Evolutionary conservation across 2,797 vertebrate species (phyloP).

Genomic region (Gymnodraco acuticeps): DNA sequence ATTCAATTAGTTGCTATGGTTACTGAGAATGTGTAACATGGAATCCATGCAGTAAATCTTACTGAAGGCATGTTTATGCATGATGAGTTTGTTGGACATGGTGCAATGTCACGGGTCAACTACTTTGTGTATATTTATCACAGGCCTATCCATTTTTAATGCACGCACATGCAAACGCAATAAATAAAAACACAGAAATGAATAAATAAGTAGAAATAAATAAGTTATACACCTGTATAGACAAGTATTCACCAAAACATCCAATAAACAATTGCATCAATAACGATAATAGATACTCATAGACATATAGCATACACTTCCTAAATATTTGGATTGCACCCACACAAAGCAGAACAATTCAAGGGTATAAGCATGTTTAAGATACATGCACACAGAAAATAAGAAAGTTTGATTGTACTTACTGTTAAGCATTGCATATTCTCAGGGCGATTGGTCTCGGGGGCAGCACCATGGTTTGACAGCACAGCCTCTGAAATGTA

Average conservation of each 20-base stretch:
- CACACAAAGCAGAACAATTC: slow-evolving; percentile 15
- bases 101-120: slow-evolving; percentile 62
- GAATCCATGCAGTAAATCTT: slow-evolving; percentile 61
- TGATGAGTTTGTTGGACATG: slow-evolving; percentile 63
- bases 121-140: slow-evolving; percentile 38
- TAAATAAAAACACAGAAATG: slow-evolving; percentile 2
- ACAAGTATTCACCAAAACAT: slow-evolving; percentile 6
- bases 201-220: background rate
- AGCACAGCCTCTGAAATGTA: slow-evolving; percentile 85
- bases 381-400: slow-evolving; percentile 15
- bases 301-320: background rate
- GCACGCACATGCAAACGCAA: slow-evolving; percentile 21
- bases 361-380: background rate
- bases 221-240: background rate
- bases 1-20: slow-evolving; percentile 73
- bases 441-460: slow-evolving; percentile 78
- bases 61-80: slow-evolving; percentile 69
- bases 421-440: slow-evolving; percentile 91
- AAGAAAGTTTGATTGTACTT: slow-evolving; percentile 62
- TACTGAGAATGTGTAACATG: slow-evolving; percentile 65
- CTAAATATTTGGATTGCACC: slow-evolving; percentile 7
- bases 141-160: slow-evolving; percentile 23
- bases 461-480: slow-evolving; percentile 79
- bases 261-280: background rate
- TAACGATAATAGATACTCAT: background rate